Base-by-base conservation (phyloP, 2,888 invertebrate genomes). In the Rhingia campestris region DNA sequence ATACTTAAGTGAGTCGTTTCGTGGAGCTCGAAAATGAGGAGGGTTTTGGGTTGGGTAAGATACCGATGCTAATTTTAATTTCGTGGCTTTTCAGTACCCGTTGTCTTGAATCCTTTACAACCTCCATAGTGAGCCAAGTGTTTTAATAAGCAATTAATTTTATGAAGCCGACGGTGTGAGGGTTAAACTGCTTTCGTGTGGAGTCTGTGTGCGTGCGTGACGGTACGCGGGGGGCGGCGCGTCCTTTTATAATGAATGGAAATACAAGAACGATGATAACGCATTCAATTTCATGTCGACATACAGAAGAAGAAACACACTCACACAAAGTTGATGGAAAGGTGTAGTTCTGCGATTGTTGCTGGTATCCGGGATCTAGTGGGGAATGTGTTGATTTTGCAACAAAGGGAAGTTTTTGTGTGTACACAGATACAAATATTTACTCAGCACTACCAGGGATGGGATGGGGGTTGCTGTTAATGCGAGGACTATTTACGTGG, bases 121-220 rank as follows among this genome's bases (percentile, higher is more conserved):
- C 35, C 47, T 12, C 35, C 58, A 66, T 33, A 41, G 63, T 45
- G 74, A 54, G 69, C 70, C 66, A 69, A 84, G 74, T 84, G 84
- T 61, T 80, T 80, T 80, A 84, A 84, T 75, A 84, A 80, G 80
- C 84, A 84, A 80, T 80, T 75, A 79, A 80, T 80, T 80, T 80
- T 70, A 84, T 79, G 66, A 80, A 80, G 41, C 33, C 32, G 39
- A 12, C 12, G 39, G 6, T 51, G 12, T 51, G 32, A 39, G 39
- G 7, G 51, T 67, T 37, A 51, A 41, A 32, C 66, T 54, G 53
- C 58, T 9, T n/a, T n/a, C n/a, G n/a, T n/a, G n/a, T n/a, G n/a
- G 9, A 39, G 37, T 33, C 33, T 1, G 22, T 45, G 59, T 61
- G 54, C 67, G 61, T 77, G 72, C 67, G 59, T 76, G 64, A 75